A percentile compares a stretch with the other conserved stretches of the same genome.
phyloP scores from a whole-genome alignment of 2,888 invertebrate genomes.

The Siphlonurus alternatus region DNA sequence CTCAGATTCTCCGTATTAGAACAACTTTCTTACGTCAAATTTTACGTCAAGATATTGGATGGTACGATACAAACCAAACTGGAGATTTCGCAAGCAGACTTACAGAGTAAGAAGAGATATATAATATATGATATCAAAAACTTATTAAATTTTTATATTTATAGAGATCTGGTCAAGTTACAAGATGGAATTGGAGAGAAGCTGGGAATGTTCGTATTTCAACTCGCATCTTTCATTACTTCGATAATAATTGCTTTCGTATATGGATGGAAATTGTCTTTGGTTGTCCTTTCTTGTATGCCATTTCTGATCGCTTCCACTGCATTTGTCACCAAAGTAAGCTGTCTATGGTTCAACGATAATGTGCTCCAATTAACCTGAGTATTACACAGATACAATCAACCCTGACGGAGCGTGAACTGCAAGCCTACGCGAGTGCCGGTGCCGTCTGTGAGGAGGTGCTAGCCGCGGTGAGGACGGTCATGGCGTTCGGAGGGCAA shows the following conservation, averaged over 20 bases:
- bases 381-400: slow-evolving; percentile 20
- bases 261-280: slow-evolving; percentile 71
- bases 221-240: slow-evolving; percentile 51
- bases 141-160: too few relatives aligned
- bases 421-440: slow-evolving; percentile 28
- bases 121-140: too few relatives aligned
- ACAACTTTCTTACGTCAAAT: slow-evolving; percentile 26
- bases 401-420: slow-evolving; percentile 18
- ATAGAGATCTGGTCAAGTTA: slow-evolving; percentile 55
- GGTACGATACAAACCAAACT: slow-evolving; percentile 27
- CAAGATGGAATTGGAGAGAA: slow-evolving; percentile 77
- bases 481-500: slow-evolving; percentile 25
- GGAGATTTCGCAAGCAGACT: slow-evolving; percentile 26
- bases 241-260: slow-evolving; percentile 55
- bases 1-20: slow-evolving; percentile 26
- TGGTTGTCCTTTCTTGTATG: slow-evolving; percentile 60
- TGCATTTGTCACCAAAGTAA: slow-evolving; percentile 55
- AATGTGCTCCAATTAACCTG: too few relatives aligned
- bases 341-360: too few relatives aligned
- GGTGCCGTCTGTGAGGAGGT: slow-evolving; percentile 26
- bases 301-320: slow-evolving; percentile 61
- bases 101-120: slow-evolving; percentile 27
- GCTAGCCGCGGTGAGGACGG: slow-evolving; percentile 23
- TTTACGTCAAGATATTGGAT: slow-evolving; percentile 26
- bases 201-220: slow-evolving; percentile 52